Evolutionary conservation across 2,888 invertebrate species (phyloP).

Genomic region (Crioceris asparagi): DNA sequence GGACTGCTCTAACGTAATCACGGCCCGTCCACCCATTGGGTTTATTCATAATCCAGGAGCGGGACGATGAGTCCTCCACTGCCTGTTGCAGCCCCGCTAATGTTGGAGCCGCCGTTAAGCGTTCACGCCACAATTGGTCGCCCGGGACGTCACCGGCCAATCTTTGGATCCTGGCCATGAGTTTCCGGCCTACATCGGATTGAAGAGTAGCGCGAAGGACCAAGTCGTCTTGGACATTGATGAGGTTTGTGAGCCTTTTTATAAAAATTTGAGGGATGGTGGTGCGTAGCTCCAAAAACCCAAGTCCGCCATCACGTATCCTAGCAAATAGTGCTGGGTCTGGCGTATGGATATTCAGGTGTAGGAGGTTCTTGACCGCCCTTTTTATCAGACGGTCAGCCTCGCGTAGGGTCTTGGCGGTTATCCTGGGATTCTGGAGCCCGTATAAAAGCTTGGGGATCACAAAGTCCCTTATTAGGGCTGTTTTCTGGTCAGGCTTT

Average conservation of each 20-base stretch:
- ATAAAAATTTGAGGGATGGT: constrained; percentile 4
- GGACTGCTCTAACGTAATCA: constrained; percentile 12
- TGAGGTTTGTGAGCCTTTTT: constrained; percentile 8
- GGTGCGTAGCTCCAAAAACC: constrained; percentile 17
- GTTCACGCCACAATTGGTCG: constrained; percentile 3
- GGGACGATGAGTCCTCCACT: constrained; percentile 1
- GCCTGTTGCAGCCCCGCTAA: background rate
- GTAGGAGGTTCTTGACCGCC: constrained; percentile 31
- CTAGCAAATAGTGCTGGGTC: constrained; percentile 24
- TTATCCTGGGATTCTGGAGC: constrained; percentile 26
- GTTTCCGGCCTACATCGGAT: background rate
- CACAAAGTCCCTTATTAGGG: constrained; percentile 26
- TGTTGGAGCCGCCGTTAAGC: background rate
- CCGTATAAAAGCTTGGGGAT: constrained; percentile 29
- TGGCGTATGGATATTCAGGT: constrained; percentile 38
- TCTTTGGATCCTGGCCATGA: constrained; percentile 1
- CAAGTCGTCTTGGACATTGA: constrained; percentile 7
- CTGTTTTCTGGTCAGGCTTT: constrained; percentile 33
- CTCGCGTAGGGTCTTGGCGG: constrained; percentile 8
- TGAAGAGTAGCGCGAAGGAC: constrained; percentile 7
- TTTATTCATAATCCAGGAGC: constrained; percentile 6
- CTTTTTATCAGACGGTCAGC: constrained; percentile 9
- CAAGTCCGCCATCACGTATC: constrained; percentile 23
- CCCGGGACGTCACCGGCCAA: constrained; percentile 8
- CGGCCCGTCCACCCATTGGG: constrained; percentile 9